Evolutionary conservation across 1,140 invertebrate genomes (phyloP), one percentile per base, ranked within the genome.

Genomic region (Drosophila biarmipes): DNA sequence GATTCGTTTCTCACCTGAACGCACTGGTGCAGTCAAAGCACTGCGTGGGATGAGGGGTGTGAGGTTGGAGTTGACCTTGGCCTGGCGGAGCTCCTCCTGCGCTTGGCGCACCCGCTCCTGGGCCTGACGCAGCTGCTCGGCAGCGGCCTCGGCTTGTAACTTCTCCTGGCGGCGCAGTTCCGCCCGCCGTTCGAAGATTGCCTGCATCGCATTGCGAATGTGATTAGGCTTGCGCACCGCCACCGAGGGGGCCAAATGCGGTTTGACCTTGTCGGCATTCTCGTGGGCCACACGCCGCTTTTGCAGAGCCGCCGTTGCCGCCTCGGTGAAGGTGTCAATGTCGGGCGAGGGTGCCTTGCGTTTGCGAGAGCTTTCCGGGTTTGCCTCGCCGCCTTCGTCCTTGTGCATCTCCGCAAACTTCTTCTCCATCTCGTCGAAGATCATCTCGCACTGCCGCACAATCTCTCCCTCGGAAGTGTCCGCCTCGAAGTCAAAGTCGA

Each of bases 381-480:
- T 40, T 19, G 27, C n/a, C 38, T 37, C 12, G 7, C 19, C 46
- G 19, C 2, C 31, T 11, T 71, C 77, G 12, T 48, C 34, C 27
- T 91, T 82, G 49, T 91, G 89, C 43, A 84, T 45, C 8, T 74
- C 54, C 0, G 87, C 80, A 38, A 91, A 90, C 53, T 93, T 90
- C 19, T 75, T 74, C 69, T 93, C 93, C 54, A 93, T 86, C 71
- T 93, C 91, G 92, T 95, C 94, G 78, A 96, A 97, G 69, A 97
- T 96, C 90, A 94, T 95, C 55, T 95, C 92, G 84, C 96, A 97
- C 87, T 96, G 95, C 57, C 95, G 94, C 84, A 94, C 93, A 10
- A 95, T 92, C 73, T 95, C 94, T 24, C 93, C 93, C 64, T 95
- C 94, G 38, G 94, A 90, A 27, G 66, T 57, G 5, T 61, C 48